Base-by-base conservation (phyloP, 2,797 vertebrate genomes). In the Natrix natrix region DNA sequence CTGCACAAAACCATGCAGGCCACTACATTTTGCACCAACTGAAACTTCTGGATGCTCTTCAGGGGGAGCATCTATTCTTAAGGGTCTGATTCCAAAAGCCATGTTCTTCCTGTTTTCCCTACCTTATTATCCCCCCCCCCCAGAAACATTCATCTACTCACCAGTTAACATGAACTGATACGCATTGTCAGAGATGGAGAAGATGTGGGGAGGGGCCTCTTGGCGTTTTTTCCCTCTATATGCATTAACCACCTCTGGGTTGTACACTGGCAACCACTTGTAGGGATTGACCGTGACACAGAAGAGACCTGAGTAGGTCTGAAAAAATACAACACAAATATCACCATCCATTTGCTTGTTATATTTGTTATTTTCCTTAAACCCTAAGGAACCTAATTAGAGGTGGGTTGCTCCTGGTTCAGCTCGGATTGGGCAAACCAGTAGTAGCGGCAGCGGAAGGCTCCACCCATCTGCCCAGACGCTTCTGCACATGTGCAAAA, bases 151-250 rank as follows among this genome's bases (percentile, higher is more conserved):
- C 0, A 26, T 11, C 12, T 20, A 90, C 95, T 97, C 96, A 99
- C 98, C 98, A 86, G 98, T 98, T 94, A 98, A 97, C 98, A 99
- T 98, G 97, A 97, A 97, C 97, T 99, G 98, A 96, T 98, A 98
- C 95, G 98, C 98, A 59, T 91, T 97, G 95, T 98, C 98, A 93
- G 98, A 98, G 95, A 98, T 98, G 95, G 98, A 98, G 97, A 98
- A 98, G 96, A 98, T 98, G 96, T 98, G 98, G 6, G 98, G 98
- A 24, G 98, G 98, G 2, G 97, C 97, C 92, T 98, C 98, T 95
- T 98, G 97, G 0, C 97, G 96, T 94, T 98, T 98, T 94, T 98
- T 98, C 32, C 98, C 98, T 8, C 97, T 96, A 96, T 98, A 98
- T 1, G 96, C 98, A 0, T 91, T 87, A 60, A 98, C 98, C 89